Percentiles rank a stretch among this genome's conserved stretches.
phyloP scores from a whole-genome alignment of 2,888 invertebrate species.

The Clunio marinus region DNA sequence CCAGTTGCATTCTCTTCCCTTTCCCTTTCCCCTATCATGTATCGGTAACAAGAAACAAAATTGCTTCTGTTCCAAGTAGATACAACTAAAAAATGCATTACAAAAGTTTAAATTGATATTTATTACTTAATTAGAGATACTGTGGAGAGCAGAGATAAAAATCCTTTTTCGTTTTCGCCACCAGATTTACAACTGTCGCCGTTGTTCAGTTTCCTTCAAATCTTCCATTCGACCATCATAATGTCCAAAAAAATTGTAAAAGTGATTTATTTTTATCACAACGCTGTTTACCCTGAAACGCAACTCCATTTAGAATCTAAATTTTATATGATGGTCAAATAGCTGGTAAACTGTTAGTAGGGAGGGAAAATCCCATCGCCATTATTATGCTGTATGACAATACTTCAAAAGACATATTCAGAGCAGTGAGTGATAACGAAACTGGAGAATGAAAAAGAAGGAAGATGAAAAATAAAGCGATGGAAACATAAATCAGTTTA shows the following conservation, averaged over 20 bases:
- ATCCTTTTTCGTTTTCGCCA: constrained; percentile 26
- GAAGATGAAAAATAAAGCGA: too few species aligned
- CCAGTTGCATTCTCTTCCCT: neutral
- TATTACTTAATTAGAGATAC: constrained; percentile 34
- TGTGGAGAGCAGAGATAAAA: constrained; percentile 17
- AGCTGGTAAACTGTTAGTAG: neutral
- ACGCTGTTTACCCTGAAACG: neutral
- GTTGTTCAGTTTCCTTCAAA: neutral
- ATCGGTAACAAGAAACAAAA: neutral
- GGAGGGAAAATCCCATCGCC: constrained; percentile 1
- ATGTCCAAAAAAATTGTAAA: constrained; percentile 19
- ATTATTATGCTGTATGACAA: constrained; percentile 3
- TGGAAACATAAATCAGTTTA: too few species aligned
- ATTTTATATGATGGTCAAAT: constrained; percentile 13
- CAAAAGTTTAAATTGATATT: constrained; percentile 33
- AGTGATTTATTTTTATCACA: constrained; percentile 36
- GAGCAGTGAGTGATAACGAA: neutral
- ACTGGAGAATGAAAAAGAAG: neutral
- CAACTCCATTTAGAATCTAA: neutral
- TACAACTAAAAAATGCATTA: constrained; percentile 17
- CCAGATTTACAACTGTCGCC: constrained; percentile 30
- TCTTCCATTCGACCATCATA: constrained; percentile 12
- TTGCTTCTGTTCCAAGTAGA: neutral
- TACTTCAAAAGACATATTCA: neutral
- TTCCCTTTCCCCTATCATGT: neutral